Evolutionary conservation across 2,113 vertebrate genomes (phyloP).

Genomic region (Argyrosomus japonicus): DNA sequence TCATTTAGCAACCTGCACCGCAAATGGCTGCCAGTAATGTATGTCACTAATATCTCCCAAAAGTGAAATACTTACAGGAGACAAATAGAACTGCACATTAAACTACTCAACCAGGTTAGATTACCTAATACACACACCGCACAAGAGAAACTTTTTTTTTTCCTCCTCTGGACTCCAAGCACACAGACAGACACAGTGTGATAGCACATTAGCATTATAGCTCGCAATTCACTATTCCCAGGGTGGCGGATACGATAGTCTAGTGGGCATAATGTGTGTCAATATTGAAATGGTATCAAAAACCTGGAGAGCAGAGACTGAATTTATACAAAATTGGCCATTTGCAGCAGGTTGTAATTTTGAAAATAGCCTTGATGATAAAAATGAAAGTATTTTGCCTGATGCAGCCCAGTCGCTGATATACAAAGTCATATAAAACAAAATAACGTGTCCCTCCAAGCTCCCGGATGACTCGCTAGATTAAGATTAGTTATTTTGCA

Average conservation of each 20-base stretch:
- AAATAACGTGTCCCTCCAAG: background rate
- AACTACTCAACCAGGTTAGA: conserved; percentile 50
- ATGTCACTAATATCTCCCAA: conserved; percentile 40
- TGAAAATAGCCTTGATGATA: conserved; percentile 55
- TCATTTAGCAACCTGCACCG: conserved; percentile 38
- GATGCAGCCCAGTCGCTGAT: conserved; percentile 45
- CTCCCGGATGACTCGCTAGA: conserved; percentile 24
- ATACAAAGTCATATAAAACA: conserved; percentile 38
- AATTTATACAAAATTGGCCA: conserved; percentile 59
- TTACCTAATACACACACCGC: conserved; percentile 1
- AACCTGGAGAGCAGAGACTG: conserved; percentile 42
- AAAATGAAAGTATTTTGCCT: conserved; percentile 43
- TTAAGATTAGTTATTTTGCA: conserved; percentile 27
- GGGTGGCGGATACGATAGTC: conserved; percentile 40
- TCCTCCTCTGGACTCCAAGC: conserved; percentile 16
- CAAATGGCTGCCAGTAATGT: conserved; percentile 34
- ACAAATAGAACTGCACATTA: conserved; percentile 48
- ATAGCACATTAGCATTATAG: conserved; percentile 67
- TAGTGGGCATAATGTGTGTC: conserved; percentile 64
- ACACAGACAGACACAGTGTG: conserved; percentile 62
- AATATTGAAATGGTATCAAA: conserved; percentile 66
- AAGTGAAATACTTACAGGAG: conserved; percentile 51
- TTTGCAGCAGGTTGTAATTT: conserved; percentile 67
- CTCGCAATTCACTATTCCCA: conserved; percentile 54
- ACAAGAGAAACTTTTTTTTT: conserved; percentile 4